Conservation (phyloP, 2,797 vertebrate species). For the Danio albolineatus region DNA sequence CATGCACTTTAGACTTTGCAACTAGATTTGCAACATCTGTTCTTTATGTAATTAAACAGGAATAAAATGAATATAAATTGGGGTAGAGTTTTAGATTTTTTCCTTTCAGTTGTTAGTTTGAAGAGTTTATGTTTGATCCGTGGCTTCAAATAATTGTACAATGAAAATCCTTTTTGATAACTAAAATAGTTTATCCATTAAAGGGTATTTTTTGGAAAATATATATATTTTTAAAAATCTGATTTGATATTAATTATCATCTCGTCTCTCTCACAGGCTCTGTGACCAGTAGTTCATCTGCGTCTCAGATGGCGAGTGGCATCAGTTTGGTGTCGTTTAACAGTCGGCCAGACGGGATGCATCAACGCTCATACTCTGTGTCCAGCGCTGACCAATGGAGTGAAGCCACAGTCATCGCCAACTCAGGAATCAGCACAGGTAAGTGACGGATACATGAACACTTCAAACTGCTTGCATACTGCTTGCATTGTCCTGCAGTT, state of each 20-base stretch:
- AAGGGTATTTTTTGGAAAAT: too few relatives aligned
- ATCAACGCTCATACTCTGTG: conserved; percentile 96
- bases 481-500: background rate
- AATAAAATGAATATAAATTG: too few relatives aligned
- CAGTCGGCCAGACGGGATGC: conserved; percentile 90
- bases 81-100: too few relatives aligned
- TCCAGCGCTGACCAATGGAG: conserved; percentile 99
- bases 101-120: too few relatives aligned
- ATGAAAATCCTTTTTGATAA: too few relatives aligned
- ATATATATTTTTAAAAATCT: too few relatives aligned
- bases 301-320: conserved; percentile 92
- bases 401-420: conserved; percentile 94
- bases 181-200: too few relatives aligned
- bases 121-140: too few relatives aligned
- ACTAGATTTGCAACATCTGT: too few relatives aligned
- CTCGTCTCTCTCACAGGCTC: conserved; percentile 74
- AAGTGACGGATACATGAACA: conserved; percentile 55
- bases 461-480: background rate
- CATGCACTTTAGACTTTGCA: too few relatives aligned
- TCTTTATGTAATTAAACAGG: too few relatives aligned
- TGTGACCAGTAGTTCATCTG: conserved; percentile 89
- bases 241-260: background rate
- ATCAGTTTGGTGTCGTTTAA: conserved; percentile 91
- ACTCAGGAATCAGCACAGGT: conserved; percentile 97
- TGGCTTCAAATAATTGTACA: too few relatives aligned